phyloP scores from a whole-genome alignment of 2,797 vertebrate species.

The Acrocephalus scirpaceus region DNA sequence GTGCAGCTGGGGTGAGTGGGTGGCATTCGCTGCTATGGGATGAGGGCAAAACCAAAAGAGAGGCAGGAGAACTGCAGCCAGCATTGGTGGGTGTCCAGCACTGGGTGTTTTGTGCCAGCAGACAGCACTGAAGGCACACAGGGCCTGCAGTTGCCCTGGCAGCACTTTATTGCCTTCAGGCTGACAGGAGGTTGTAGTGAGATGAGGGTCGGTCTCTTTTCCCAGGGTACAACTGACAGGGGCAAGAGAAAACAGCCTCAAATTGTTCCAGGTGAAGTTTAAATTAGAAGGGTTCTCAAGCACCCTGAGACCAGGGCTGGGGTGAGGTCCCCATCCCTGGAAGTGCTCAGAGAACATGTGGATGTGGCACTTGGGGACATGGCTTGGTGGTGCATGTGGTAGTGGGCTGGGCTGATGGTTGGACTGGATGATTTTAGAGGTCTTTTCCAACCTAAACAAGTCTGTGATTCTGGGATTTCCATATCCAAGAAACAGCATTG shows the following conservation, averaged over 20 bases:
- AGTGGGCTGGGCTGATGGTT: background rate
- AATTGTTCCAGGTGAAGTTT: background rate
- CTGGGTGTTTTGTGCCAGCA: background rate
- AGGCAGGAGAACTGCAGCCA: background rate
- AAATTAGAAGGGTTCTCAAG: background rate
- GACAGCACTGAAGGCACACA: background rate
- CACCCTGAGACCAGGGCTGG: background rate
- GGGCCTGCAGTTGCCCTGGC: background rate
- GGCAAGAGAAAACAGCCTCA: background rate
- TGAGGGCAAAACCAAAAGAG: background rate
- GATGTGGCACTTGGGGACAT: background rate
- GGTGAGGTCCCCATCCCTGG: background rate
- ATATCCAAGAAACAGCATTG: background rate
- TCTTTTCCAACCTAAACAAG: background rate
- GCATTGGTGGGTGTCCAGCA: accelerated
- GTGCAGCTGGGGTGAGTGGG: accelerated
- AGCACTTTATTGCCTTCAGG: background rate
- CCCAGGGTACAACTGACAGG: background rate
- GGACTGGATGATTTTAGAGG: background rate
- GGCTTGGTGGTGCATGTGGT: background rate
- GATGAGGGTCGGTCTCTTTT: background rate
- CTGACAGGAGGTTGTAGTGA: background rate
- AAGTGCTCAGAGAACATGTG: background rate
- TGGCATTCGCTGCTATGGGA: accelerated
- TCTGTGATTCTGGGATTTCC: background rate